Conservation (phyloP, 2,113 vertebrate genomes). For the Delphinapterus leucas region DNA sequence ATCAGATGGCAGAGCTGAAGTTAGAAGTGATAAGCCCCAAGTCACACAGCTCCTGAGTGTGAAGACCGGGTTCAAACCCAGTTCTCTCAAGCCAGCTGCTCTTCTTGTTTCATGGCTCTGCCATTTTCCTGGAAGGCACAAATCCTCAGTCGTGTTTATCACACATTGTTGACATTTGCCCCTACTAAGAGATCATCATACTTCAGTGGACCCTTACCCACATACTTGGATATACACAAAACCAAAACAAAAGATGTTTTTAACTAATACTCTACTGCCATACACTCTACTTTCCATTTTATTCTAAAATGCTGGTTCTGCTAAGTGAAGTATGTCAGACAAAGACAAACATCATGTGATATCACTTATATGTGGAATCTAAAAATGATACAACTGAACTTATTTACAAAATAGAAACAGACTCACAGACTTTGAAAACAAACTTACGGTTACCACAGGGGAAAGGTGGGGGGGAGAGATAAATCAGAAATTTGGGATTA, state of each 20-base stretch:
- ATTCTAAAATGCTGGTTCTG: neutral
- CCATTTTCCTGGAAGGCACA: neutral
- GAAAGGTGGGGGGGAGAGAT: neutral
- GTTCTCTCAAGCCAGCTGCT: neutral
- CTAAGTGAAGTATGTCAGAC: neutral
- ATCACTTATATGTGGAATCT: neutral
- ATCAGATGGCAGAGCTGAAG: neutral
- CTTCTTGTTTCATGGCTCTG: neutral
- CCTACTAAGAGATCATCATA: neutral
- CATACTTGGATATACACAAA: neutral
- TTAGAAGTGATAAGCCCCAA: fast-evolving
- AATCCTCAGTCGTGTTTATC: neutral
- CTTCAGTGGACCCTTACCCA: neutral
- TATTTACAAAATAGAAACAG: neutral
- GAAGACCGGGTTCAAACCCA: neutral
- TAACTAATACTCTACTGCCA: neutral
- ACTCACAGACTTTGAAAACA: neutral
- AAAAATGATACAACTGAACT: neutral
- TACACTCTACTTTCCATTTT: neutral
- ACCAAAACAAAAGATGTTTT: neutral
- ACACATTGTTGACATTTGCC: neutral
- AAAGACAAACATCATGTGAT: neutral
- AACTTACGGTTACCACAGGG: neutral
- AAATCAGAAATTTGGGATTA: neutral
- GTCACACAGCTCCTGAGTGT: neutral